phyloP scores from a whole-genome alignment of 2,888 invertebrate genomes.

The Melitaea athalia region DNA sequence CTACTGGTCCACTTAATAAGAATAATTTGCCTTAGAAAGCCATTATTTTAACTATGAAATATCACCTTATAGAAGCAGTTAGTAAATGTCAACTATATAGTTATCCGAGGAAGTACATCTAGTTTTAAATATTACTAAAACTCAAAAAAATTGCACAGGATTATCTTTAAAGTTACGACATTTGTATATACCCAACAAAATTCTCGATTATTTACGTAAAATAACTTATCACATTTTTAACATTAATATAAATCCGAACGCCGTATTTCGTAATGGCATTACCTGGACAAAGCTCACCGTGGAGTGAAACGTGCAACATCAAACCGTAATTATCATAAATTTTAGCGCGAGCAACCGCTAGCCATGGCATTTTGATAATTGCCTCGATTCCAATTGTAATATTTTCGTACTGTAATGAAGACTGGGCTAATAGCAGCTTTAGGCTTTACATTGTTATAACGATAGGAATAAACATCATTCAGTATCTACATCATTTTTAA shows the following conservation, averaged over 20 bases:
- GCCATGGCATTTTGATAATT: conserved; percentile 29
- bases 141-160: no score
- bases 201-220: neutral
- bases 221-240: neutral
- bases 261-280: conserved; percentile 12
- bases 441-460: neutral
- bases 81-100: no score
- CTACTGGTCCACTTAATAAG: no score
- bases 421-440: neutral
- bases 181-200: neutral
- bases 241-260: neutral
- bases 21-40: no score
- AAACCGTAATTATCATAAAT: conserved; percentile 27
- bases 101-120: no score
- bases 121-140: no score
- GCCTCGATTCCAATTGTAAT: conserved; percentile 14
- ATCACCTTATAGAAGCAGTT: no score
- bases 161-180: neutral
- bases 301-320: conserved; percentile 23
- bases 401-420: conserved; percentile 4
- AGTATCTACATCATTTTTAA: no score
- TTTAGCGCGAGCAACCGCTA: conserved; percentile 20
- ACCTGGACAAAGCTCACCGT: conserved; percentile 13
- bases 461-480: no score
- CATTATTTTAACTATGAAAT: no score